These are phyloP conservation scores for Drosophila pseudoananassae DNA, from an alignment of 1,140 invertebrate species.

Conservation along the genomic window DNA sequence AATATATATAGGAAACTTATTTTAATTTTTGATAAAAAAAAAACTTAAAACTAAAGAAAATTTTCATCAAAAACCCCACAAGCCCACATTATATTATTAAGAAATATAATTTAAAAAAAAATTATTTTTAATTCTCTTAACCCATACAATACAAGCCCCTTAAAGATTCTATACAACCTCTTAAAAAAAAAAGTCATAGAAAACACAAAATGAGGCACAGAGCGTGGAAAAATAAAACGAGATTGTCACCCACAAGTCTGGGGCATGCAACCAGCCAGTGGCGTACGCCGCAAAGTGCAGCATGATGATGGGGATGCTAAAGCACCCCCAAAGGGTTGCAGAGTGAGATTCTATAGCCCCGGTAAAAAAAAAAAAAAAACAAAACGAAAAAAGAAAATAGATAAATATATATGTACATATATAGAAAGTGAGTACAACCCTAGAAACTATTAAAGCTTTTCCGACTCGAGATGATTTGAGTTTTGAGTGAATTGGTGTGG, in stretches of 20 bases:
- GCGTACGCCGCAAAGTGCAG: slow-evolving; percentile 74
- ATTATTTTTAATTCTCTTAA: neutral
- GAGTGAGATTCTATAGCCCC: neutral
- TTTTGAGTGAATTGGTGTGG: slow-evolving; percentile 6
- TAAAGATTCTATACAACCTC: neutral
- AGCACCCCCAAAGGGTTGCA: neutral
- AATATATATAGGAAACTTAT: too few species aligned
- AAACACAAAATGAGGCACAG: slow-evolving; percentile 29
- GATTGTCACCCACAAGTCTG: slow-evolving; percentile 72
- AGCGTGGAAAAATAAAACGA: slow-evolving; percentile 50
- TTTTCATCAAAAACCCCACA: neutral
- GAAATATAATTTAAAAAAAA: neutral
- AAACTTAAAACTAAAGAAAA: neutral
- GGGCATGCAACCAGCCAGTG: slow-evolving; percentile 63
- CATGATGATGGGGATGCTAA: slow-evolving; percentile 28
- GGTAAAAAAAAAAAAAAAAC: neutral
- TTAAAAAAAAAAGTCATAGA: neutral
- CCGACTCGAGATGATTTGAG: slow-evolving; percentile 28
- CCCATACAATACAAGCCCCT: neutral
- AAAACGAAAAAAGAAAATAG: slow-evolving; percentile 3
- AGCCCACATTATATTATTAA: too few species aligned
- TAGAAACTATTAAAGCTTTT: slow-evolving; percentile 65
- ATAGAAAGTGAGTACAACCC: slow-evolving; percentile 31
- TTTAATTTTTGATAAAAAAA: too few species aligned
- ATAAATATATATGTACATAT: neutral